Conservation (phyloP, 2,797 vertebrate species). For the Ibycter americanus region DNA sequence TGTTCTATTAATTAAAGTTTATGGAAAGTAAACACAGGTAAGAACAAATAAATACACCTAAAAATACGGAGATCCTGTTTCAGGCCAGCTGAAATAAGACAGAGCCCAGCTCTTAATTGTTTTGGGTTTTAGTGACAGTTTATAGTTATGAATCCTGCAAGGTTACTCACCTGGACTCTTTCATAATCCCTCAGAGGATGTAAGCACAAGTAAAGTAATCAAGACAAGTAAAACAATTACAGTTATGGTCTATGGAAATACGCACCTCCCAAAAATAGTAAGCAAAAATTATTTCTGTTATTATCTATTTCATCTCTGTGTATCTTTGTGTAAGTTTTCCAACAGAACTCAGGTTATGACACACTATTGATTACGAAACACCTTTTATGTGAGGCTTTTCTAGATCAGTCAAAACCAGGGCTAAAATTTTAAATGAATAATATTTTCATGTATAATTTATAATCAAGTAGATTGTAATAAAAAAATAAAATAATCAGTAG, state of each 20-base stretch:
- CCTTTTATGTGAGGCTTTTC: neutral
- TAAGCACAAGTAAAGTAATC: neutral
- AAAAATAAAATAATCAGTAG: neutral
- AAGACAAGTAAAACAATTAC: neutral
- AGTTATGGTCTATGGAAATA: neutral
- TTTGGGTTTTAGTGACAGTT: neutral
- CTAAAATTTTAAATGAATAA: neutral
- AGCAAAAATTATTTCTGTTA: neutral
- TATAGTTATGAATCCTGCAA: neutral
- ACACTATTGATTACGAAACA: neutral
- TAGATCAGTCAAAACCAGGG: neutral
- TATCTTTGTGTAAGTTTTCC: neutral
- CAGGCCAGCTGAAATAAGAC: neutral
- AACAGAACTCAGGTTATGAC: neutral
- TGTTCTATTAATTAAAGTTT: neutral
- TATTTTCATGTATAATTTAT: slow-evolving; percentile 16
- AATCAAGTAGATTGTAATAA: neutral
- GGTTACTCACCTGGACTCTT: neutral
- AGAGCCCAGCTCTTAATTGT: neutral
- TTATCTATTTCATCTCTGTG: neutral
- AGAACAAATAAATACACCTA: neutral
- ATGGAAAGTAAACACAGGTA: neutral
- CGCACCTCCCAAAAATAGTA: neutral
- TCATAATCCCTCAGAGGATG: neutral
- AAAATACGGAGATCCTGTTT: neutral